Percentiles rank a stretch among this genome's conserved stretches.
Evolutionary conservation across 2,888 invertebrate genomes (phyloP).

Genomic region (Hydroisotoma schaefferi): DNA sequence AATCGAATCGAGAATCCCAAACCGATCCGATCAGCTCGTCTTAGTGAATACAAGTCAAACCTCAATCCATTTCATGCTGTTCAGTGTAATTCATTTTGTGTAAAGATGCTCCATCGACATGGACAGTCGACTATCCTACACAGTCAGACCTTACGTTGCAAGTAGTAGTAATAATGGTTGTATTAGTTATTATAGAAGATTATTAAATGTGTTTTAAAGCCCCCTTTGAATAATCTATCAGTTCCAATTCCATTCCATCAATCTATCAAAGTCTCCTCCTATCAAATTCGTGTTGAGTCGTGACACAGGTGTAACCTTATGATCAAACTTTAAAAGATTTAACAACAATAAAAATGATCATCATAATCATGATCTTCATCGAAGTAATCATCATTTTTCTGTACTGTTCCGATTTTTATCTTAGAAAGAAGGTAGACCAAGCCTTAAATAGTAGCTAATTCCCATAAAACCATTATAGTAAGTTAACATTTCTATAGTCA

Average conservation of each 20-base stretch:
- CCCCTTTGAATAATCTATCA: neutral
- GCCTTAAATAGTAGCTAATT: too few relatives aligned
- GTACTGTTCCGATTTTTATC: neutral
- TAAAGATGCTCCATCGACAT: too few relatives aligned
- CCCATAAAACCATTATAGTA: too few relatives aligned
- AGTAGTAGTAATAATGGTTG: too few relatives aligned
- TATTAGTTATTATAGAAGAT: too few relatives aligned
- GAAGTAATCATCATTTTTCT: slow-evolving; percentile 6
- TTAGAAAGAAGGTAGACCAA: too few relatives aligned
- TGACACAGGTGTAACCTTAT: slow-evolving; percentile 41
- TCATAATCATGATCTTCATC: slow-evolving; percentile 20
- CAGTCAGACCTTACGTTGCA: too few relatives aligned
- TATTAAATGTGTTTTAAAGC: too few relatives aligned
- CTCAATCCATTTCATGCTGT: slow-evolving; percentile 31
- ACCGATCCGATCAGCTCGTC: slow-evolving; percentile 27
- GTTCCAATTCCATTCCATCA: slow-evolving; percentile 4
- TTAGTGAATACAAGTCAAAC: slow-evolving; percentile 4
- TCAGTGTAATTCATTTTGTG: slow-evolving; percentile 15
- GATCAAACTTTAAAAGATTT: slow-evolving; percentile 11
- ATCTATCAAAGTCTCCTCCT: slow-evolving; percentile 12
- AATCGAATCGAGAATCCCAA: slow-evolving; percentile 26
- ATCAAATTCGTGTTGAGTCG: slow-evolving; percentile 41
- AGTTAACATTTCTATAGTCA: too few relatives aligned
- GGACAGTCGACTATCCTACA: too few relatives aligned
- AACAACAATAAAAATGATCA: slow-evolving; percentile 14